Evolutionary conservation across 2,888 invertebrate genomes (phyloP).

Genomic region (Alcis repandata): DNA sequence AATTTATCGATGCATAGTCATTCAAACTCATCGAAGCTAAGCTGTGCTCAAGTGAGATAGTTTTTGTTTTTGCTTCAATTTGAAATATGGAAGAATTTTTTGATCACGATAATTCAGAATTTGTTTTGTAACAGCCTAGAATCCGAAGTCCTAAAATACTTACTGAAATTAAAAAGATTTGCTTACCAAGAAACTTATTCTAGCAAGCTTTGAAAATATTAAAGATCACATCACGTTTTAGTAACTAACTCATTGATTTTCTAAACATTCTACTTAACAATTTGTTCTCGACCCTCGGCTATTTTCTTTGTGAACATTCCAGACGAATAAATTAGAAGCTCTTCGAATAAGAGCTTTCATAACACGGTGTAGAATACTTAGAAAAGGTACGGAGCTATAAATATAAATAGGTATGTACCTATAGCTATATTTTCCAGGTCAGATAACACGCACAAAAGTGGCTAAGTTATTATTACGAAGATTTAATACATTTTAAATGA

Average conservation of each 20-base stretch:
- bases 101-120: too few relatives aligned
- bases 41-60: too few relatives aligned
- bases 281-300: slow-evolving; percentile 16
- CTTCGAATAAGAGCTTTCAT: slow-evolving; percentile 8
- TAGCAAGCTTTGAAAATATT: not conserved
- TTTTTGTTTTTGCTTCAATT: too few relatives aligned
- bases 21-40: too few relatives aligned
- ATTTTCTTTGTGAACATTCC: slow-evolving; percentile 46
- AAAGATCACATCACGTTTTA: not conserved
- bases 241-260: slow-evolving; percentile 29
- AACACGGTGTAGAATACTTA: slow-evolving; percentile 4
- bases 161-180: too few relatives aligned
- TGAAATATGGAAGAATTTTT: too few relatives aligned
- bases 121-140: too few relatives aligned
- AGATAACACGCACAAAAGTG: slow-evolving; percentile 8
- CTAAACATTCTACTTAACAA: slow-evolving; percentile 29
- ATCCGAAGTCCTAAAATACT: too few relatives aligned
- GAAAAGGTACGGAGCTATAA: not conserved
- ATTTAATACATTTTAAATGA: slow-evolving; percentile 6
- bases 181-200: too few relatives aligned
- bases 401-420: too few relatives aligned
- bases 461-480: slow-evolving; percentile 9
- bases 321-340: slow-evolving; percentile 53
- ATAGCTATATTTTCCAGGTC: slow-evolving; percentile 10
- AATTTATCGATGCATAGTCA: too few relatives aligned